phyloP scores from a whole-genome alignment of 1,140 invertebrate species.

The Drosophila nikananu region DNA sequence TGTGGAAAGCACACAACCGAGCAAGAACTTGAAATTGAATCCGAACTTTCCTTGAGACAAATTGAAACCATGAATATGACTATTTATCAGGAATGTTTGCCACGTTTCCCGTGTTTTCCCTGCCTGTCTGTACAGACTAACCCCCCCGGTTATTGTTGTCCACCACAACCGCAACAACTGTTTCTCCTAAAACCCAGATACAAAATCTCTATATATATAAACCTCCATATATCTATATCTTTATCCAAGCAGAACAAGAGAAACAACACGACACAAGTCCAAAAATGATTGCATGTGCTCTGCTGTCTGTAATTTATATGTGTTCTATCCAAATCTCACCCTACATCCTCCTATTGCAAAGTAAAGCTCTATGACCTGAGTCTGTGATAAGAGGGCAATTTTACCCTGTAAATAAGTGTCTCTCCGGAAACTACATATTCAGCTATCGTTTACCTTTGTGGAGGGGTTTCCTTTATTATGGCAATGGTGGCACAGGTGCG shows the following conservation, averaged over 20 bases:
- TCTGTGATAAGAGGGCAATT: constrained; percentile 26
- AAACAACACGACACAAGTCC: constrained; percentile 56
- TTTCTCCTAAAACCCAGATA: constrained; percentile 41
- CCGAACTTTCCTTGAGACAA: constrained; percentile 61
- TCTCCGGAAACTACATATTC: constrained; percentile 12
- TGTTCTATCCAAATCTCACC: constrained; percentile 21
- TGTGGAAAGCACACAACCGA: constrained; percentile 34
- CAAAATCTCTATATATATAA: constrained; percentile 31
- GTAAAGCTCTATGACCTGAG: constrained; percentile 48
- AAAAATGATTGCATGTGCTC: constrained; percentile 57
- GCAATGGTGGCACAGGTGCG: constrained; percentile 46
- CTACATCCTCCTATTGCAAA: constrained; percentile 45
- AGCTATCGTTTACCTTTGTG: constrained; percentile 24
- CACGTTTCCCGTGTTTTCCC: constrained; percentile 28
- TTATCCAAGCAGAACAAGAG: constrained; percentile 43
- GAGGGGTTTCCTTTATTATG: constrained; percentile 29
- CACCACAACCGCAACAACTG: constrained; percentile 62
- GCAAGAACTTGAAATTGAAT: constrained; percentile 55
- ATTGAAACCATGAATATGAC: constrained; percentile 47
- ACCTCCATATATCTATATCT: constrained; percentile 7
- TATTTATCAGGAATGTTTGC: constrained; percentile 55
- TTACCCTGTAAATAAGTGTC: constrained; percentile 24
- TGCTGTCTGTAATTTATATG: constrained; percentile 42
- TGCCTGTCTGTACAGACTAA: constrained; percentile 68
- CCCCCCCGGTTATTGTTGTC: constrained; percentile 65